Evolutionary conservation across 1,140 invertebrate species (phyloP).

Genomic region (Orius insidiosus): DNA sequence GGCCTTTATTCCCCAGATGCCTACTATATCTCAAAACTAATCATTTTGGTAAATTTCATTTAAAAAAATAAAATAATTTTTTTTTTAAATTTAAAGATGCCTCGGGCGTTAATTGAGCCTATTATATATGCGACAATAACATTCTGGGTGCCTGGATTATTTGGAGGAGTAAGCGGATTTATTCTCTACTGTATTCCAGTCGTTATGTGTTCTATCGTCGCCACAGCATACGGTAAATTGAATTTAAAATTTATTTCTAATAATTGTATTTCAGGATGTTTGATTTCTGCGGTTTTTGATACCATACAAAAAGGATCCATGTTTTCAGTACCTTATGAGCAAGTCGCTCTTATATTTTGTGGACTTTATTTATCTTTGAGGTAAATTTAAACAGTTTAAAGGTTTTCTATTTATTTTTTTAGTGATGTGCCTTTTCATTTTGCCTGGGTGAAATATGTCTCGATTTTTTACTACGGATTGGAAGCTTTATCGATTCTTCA

Average conservation of each 20-base stretch:
- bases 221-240: slow-evolving; percentile 29
- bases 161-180: slow-evolving; percentile 23
- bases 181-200: slow-evolving; percentile 25
- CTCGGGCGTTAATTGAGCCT: slow-evolving; percentile 38
- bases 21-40: slow-evolving; percentile 50
- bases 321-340: slow-evolving; percentile 44
- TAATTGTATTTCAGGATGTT: slow-evolving; percentile 32
- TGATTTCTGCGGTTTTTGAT: slow-evolving; percentile 44
- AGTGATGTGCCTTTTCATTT: slow-evolving; percentile 30
- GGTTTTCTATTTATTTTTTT: slow-evolving; percentile 14
- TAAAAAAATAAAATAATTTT: background rate
- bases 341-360: slow-evolving; percentile 40
- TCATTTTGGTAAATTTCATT: slow-evolving; percentile 36
- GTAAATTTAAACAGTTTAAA: slow-evolving; percentile 15
- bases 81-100: slow-evolving; percentile 38
- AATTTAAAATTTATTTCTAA: slow-evolving; percentile 19
- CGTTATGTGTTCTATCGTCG: slow-evolving; percentile 27
- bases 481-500: slow-evolving; percentile 48
- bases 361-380: slow-evolving; percentile 42
- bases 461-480: slow-evolving; percentile 45
- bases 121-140: slow-evolving; percentile 37
- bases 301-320: slow-evolving; percentile 38
- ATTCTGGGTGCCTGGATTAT: slow-evolving; percentile 31
- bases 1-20: slow-evolving; percentile 42
- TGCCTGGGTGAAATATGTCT: slow-evolving; percentile 38